These are phyloP conservation scores for Augiades crinisus DNA, from an alignment of 2,888 invertebrate genomes.

Conservation along the genomic window DNA sequence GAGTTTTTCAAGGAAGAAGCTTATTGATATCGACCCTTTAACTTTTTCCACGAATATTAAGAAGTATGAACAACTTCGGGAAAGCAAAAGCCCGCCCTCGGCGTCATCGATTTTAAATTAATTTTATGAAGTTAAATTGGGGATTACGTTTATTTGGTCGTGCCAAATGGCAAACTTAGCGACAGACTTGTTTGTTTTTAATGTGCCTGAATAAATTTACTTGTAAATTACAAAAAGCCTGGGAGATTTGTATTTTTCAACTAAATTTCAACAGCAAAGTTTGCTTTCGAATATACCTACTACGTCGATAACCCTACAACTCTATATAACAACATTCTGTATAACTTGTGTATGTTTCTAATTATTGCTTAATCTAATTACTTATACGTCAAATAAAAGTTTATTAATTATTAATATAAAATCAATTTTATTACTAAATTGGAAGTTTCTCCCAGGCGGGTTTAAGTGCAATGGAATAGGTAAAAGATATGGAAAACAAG, in stretches of 20 bases:
- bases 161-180: conserved; percentile 39
- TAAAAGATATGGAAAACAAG: no score
- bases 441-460: no score
- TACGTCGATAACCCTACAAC: no score
- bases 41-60: conserved; percentile 58
- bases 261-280: background rate
- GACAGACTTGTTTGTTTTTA: conserved; percentile 14
- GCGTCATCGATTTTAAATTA: conserved; percentile 74
- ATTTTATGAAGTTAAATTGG: conserved; percentile 79
- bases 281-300: no score
- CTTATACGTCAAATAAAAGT: no score
- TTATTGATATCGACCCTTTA: conserved; percentile 57
- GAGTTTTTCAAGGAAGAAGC: conserved; percentile 40
- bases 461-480: no score
- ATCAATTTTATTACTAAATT: no score
- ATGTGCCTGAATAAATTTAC: conserved; percentile 24
- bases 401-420: no score
- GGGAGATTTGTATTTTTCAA: background rate
- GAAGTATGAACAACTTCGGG: conserved; percentile 50
- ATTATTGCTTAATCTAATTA: no score
- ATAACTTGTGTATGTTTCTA: no score
- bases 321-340: no score
- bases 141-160: conserved; percentile 72
- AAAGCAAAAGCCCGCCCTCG: conserved; percentile 55
- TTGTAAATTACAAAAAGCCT: conserved; percentile 2